These are phyloP conservation scores for Argyra leucocephala DNA, from an alignment of 2,888 invertebrate genomes.

Conservation along the genomic window DNA sequence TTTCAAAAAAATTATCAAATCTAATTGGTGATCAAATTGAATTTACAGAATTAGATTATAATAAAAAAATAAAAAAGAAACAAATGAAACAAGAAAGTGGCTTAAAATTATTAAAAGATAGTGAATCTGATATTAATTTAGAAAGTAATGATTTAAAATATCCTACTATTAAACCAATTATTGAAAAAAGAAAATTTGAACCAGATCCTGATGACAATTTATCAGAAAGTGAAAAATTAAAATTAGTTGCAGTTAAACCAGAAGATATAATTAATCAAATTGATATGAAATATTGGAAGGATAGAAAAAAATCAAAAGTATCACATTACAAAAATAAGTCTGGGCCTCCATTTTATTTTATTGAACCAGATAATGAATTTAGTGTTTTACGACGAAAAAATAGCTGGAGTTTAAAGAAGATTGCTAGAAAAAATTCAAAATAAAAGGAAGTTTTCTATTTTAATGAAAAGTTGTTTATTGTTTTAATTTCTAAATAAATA, in stretches of 20 bases:
- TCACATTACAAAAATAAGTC: slow-evolving; percentile 17
- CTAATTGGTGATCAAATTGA: slow-evolving; percentile 9
- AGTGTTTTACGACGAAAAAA: slow-evolving; percentile 18
- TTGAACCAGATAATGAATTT: slow-evolving; percentile 23
- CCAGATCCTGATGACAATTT: slow-evolving; percentile 14
- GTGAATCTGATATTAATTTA: slow-evolving; percentile 13
- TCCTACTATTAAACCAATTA: slow-evolving; percentile 11
- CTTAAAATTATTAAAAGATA: slow-evolving; percentile 16
- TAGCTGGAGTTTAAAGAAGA: slow-evolving; percentile 21
- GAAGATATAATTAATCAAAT: slow-evolving; percentile 12
- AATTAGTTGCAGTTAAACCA: slow-evolving; percentile 11
- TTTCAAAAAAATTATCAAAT: slow-evolving; percentile 19
- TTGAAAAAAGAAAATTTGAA: slow-evolving; percentile 17
- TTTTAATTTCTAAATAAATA: slow-evolving; percentile 12
- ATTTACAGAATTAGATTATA: not conserved
- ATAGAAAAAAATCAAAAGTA: slow-evolving; percentile 14
- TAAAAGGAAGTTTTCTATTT: not conserved
- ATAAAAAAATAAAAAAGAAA: not conserved
- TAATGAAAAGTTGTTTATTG: too few relatives aligned
- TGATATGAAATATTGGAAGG: slow-evolving; percentile 16
- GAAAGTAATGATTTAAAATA: not conserved
- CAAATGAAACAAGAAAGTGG: not conserved
- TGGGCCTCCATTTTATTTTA: slow-evolving; percentile 13
- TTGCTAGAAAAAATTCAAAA: slow-evolving; percentile 8
- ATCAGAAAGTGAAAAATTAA: slow-evolving; percentile 15